Conservation (phyloP, 2,113 vertebrate species). For the Plotosus lineatus region DNA sequence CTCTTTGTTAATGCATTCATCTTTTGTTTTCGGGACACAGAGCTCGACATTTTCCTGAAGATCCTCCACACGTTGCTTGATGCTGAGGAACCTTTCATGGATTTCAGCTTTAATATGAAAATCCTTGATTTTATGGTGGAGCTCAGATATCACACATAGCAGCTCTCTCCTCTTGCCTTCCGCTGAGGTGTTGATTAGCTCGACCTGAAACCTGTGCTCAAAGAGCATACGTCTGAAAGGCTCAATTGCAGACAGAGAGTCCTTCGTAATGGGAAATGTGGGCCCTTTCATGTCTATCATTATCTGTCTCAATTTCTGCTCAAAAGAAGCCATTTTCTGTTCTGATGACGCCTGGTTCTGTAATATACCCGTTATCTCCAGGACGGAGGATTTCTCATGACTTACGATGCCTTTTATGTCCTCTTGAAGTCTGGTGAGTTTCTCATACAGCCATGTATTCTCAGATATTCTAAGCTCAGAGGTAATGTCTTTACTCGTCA, state of each 20-base stretch:
- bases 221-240: constrained; percentile 62
- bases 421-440: constrained; percentile 75
- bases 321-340: constrained; percentile 64
- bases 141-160: constrained; percentile 60
- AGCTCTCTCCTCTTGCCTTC: constrained; percentile 65
- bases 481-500: constrained; percentile 69
- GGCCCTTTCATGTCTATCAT: constrained; percentile 55
- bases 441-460: constrained; percentile 76
- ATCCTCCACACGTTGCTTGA: constrained; percentile 71
- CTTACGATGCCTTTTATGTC: constrained; percentile 70
- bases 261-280: constrained; percentile 66
- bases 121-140: constrained; percentile 67
- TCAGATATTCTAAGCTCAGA: constrained; percentile 79
- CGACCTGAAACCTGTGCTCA: constrained; percentile 66
- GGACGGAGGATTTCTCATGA: constrained; percentile 70
- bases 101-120: constrained; percentile 66
- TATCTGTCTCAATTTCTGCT: constrained; percentile 71
- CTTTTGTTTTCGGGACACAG: constrained; percentile 64
- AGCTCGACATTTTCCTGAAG: constrained; percentile 67
- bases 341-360: constrained; percentile 64
- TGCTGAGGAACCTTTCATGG: constrained; percentile 68
- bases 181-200: constrained; percentile 59
- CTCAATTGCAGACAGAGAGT: constrained; percentile 59
- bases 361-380: constrained; percentile 70
- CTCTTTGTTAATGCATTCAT: constrained; percentile 53